Percentiles rank a stretch among this genome's conserved stretches.
Evolutionary conservation across 2,888 invertebrate genomes (phyloP).

Genomic region (Schizaphis graminum): DNA sequence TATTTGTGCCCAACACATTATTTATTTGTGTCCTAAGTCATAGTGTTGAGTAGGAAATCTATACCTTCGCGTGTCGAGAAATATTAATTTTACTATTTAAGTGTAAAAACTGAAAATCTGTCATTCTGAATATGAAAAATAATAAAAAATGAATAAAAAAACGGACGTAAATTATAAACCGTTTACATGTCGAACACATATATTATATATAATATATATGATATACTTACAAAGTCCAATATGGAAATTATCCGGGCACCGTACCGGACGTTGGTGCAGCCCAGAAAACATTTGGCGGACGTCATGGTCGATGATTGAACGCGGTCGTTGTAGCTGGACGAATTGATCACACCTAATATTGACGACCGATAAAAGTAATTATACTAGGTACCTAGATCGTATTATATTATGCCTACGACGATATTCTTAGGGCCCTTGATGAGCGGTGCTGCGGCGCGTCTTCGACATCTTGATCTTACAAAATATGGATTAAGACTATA

Average conservation of each 20-base stretch:
- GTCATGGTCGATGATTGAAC: not conserved
- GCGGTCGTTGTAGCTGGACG: not conserved
- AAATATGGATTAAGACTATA: not conserved
- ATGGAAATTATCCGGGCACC: not conserved
- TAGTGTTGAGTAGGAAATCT: too few relatives aligned
- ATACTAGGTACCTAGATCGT: not conserved
- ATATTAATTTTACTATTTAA: not conserved
- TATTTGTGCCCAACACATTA: not conserved
- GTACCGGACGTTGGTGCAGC: not conserved
- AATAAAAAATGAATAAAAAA: not conserved
- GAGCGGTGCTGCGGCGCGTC: not conserved
- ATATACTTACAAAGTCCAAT: slow-evolving; percentile 29
- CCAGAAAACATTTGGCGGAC: not conserved
- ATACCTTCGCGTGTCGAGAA: not conserved
- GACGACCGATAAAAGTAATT: not conserved
- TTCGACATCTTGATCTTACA: not conserved
- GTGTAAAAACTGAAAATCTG: not conserved
- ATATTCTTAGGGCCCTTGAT: not conserved
- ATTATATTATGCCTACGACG: not conserved
- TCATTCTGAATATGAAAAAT: not conserved
- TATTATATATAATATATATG: not conserved
- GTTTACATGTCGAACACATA: not conserved
- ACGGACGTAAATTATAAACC: not conserved
- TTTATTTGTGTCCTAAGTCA: not conserved
- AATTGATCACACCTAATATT: not conserved